Percentiles rank a stretch among this genome's conserved stretches.
Evolutionary conservation across 2,113 vertebrate genomes (phyloP).

Genomic region (Manacus vitellinus): DNA sequence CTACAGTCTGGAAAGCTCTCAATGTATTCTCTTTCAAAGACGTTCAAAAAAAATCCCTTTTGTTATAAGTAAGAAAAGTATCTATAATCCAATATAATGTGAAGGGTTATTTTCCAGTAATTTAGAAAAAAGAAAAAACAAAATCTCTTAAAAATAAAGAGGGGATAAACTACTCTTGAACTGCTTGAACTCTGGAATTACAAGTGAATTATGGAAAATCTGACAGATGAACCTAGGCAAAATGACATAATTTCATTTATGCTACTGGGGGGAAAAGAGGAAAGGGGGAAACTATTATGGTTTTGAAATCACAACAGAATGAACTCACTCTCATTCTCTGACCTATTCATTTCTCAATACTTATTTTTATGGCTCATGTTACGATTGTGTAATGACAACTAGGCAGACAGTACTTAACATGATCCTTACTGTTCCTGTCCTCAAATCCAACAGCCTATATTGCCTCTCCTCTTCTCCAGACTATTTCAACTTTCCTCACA

Average conservation of each 20-base stretch:
- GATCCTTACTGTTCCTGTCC: not conserved
- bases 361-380: conserved; percentile 44
- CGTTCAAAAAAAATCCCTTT: not conserved
- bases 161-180: not conserved
- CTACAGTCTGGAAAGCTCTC: not conserved
- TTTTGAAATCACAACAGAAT: conserved; percentile 48
- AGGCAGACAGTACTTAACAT: not conserved
- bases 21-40: not conserved
- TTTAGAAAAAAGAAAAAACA: not conserved
- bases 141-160: not conserved
- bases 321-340: conserved; percentile 35
- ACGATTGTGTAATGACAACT: conserved; percentile 12
- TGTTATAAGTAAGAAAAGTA: not conserved
- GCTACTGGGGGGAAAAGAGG: not conserved
- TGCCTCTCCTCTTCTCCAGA: not conserved
- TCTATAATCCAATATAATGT: not conserved
- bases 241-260: conserved; percentile 31
- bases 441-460: not conserved
- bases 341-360: conserved; percentile 48
- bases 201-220: not conserved
- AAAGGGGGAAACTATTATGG: conserved; percentile 48
- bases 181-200: not conserved
- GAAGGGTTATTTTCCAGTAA: not conserved
- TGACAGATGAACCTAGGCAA: not conserved
- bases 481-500: not conserved